Base-by-base conservation (phyloP, 2,113 vertebrate genomes). In the Xyrauchen texanus region DNA sequence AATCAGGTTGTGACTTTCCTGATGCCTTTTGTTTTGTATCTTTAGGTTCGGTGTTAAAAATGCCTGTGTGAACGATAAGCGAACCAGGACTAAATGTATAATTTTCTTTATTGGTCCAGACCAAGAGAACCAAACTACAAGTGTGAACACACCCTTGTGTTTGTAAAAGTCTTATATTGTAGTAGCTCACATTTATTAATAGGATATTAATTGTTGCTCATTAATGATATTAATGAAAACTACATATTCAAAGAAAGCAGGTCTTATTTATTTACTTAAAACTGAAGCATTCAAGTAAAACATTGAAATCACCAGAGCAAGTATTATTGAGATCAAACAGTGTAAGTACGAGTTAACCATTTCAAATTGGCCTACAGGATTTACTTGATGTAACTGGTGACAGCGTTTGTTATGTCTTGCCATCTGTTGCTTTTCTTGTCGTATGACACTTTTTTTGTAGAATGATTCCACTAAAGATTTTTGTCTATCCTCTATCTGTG, bases 341-440 rank as follows among this genome's bases (percentile, higher is more conserved):
- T 34, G 21, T 34, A 34, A 34, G 21, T 34, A 1, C 3, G 21
- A 34, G 21, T 34, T 1, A 34, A 34, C 21, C 21, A 34, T 34
- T 34, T 34, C 21, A 34, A 34, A 34, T 1, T 34, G 21, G 21
- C 21, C 21, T 34, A 34, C 21, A 34, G 21, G 21, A 34, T 34
- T 34, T 34, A 3, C 21, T 34, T 34, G 21, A 34, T 34, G 21
- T 34, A 34, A 34, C 3, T 34, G 21, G 21, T 64, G 62, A 64
- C 62, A 8, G 15, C 62, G 62, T 64, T 64, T 64, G 21, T 34
- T 1, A 64, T 64, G 7, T 64, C 62, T 10, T 21, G 62, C 62
- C 62, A 64, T 64, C 62, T 64, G 62, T 21, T 64, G 62, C 15
- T 64, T 64, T 64, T 64, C n/a, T 64, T 64, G 13, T 64, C 62